These are phyloP conservation scores for Ylistrum balloti DNA, from an alignment of 1,140 invertebrate genomes.

Conservation along the genomic window DNA sequence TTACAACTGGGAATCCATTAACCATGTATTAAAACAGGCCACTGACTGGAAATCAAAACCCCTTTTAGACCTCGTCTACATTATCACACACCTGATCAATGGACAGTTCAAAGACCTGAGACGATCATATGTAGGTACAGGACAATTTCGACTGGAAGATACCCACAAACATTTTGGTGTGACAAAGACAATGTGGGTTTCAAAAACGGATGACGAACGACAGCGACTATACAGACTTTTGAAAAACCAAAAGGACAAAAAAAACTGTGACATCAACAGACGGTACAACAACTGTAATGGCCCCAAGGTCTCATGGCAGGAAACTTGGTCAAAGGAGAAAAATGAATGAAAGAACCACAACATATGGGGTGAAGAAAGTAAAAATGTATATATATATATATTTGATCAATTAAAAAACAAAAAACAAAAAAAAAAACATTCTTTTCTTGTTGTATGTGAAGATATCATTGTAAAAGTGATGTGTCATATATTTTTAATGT, in stretches of 20 bases:
- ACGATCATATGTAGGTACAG: slow-evolving; percentile 8
- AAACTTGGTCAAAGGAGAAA: slow-evolving; percentile 44
- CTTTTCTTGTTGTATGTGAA: too few species aligned
- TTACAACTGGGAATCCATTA: slow-evolving; percentile 48
- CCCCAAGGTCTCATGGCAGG: not conserved
- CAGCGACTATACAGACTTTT: not conserved
- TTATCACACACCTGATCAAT: slow-evolving; percentile 29
- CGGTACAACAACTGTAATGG: slow-evolving; percentile 13
- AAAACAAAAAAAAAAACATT: too few species aligned
- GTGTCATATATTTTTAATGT: too few species aligned
- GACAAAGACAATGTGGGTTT: slow-evolving; percentile 28
- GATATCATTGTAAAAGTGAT: too few species aligned
- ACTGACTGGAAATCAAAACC: slow-evolving; percentile 53
- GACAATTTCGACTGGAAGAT: not conserved
- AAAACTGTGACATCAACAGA: slow-evolving; percentile 46
- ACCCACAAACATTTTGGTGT: slow-evolving; percentile 27
- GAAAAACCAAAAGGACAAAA: not conserved
- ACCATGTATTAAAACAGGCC: slow-evolving; percentile 48
- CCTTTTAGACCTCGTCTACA: slow-evolving; percentile 28
- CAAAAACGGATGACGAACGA: slow-evolving; percentile 3
- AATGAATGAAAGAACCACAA: not conserved
- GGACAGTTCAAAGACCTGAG: not conserved
- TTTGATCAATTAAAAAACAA: too few species aligned
- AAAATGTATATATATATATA: too few species aligned
- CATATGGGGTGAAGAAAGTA: too few species aligned